Evolutionary conservation across 2,888 invertebrate genomes (phyloP).

Genomic region (Eupeodes latifasciatus): DNA sequence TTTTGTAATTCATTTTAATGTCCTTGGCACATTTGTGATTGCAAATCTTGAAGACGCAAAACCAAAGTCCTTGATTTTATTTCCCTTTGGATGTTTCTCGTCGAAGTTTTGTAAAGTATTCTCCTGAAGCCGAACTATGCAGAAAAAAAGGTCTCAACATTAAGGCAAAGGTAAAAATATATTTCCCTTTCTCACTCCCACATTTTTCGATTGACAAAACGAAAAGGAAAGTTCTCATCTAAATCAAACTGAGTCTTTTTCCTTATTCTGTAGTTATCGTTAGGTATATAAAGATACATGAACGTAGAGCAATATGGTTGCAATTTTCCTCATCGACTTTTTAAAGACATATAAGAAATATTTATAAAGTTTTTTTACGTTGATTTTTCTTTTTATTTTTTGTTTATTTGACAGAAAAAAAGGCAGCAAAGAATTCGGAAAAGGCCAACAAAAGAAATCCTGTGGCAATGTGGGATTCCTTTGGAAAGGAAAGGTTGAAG

Average conservation of each 20-base stretch:
- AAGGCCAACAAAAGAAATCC: conserved; percentile 29
- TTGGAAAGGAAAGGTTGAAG: conserved; percentile 45
- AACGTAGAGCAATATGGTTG: conserved; percentile 43
- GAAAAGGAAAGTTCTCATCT: conserved; percentile 62
- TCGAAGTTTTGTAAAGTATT: conserved; percentile 33
- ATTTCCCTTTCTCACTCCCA: conserved; percentile 14
- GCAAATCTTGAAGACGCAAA: conserved; percentile 49
- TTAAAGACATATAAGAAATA: conserved; percentile 47
- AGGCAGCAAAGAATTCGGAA: conserved; percentile 28
- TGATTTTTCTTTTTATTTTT: background rate
- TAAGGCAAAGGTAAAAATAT: conserved; percentile 28
- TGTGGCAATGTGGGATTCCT: conserved; percentile 51
- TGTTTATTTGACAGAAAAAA: background rate
- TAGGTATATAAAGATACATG: background rate
- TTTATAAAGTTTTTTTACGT: conserved; percentile 27
- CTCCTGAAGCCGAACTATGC: background rate
- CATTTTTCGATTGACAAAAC: conserved; percentile 51
- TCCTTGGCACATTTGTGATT: conserved; percentile 69
- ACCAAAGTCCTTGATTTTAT: conserved; percentile 49
- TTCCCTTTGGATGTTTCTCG: conserved; percentile 24
- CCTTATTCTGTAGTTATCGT: conserved; percentile 32
- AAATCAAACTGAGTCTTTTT: conserved; percentile 45
- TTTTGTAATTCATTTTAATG: conserved; percentile 44
- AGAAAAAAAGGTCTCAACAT: background rate
- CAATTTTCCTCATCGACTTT: conserved; percentile 51